phyloP scores from a whole-genome alignment of 2,797 vertebrate genomes.

The Manis javanica region DNA sequence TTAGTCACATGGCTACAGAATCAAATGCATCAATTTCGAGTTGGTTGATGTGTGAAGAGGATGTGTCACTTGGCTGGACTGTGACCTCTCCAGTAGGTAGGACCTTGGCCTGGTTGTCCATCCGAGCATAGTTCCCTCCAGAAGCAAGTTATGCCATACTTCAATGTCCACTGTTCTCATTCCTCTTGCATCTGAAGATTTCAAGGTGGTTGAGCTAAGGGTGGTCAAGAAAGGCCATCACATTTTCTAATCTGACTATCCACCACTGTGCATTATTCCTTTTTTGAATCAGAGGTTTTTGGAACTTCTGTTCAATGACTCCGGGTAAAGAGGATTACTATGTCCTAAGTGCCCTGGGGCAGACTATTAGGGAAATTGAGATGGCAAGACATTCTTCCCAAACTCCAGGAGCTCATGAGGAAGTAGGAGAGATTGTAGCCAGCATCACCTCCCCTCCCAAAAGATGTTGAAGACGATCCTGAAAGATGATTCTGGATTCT shows the following conservation, averaged over 20 bases:
- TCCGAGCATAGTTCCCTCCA: background rate
- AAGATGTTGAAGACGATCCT: background rate
- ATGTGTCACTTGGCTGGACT: background rate
- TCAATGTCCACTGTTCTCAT: background rate
- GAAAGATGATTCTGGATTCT: conserved; percentile 52
- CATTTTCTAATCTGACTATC: background rate
- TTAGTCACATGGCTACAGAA: background rate
- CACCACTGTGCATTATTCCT: background rate
- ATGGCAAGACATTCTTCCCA: background rate
- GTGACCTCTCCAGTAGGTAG: background rate
- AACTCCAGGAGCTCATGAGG: background rate
- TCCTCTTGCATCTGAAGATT: background rate
- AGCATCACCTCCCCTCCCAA: background rate
- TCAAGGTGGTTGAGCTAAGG: background rate
- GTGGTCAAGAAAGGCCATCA: background rate
- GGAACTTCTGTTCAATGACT: background rate
- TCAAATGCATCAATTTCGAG: background rate
- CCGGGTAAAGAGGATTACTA: background rate
- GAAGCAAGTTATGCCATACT: background rate
- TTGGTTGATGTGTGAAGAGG: background rate
- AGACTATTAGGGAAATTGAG: background rate
- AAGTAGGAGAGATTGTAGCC: background rate
- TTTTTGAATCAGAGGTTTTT: background rate
- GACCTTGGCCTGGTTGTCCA: background rate
- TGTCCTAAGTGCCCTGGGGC: background rate